Evolutionary conservation across 2,888 invertebrate genomes (phyloP), one percentile per base, ranked within the genome.

Genomic region (Drosophila birchii): DNA sequence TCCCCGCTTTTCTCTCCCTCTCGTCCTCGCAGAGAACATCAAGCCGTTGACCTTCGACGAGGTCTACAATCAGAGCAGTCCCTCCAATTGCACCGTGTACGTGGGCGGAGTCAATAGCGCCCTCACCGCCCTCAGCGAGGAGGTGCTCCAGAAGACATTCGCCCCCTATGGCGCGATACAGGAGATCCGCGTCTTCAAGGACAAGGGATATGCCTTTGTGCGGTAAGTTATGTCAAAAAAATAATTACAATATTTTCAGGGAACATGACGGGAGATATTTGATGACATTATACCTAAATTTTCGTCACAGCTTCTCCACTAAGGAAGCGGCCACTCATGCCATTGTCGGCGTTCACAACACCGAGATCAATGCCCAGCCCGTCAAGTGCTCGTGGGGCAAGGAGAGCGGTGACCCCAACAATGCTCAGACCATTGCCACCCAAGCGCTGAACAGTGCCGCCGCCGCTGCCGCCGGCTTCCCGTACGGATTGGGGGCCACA

Each of bases 311-410:
- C 93, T 99, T 99, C 94, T 97, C 98, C n/a, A 98, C 97, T 73
- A 99, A 99, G 93, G 99, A 99, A 93, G 97, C 98, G 69, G 99
- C 99, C 69, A 98, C 98, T 54, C 98, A 98, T 93, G 99, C 99
- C 76, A 99, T 99, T 81, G 98, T 98, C 57, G 97, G 98, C 4
- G 97, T 99, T 59, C 98, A 99, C 94, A 99, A 99, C 93, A 97
- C 97, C 7, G 98, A 99, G 91, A 96, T 99, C 82, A 97, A 97
- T 93, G 98, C 98, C 0, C 98, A 98, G 92, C 96, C 96, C 0
- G 98, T 99, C 60, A 99, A 99, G 93, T 99, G 99, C 93, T 99
- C 99, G 87, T 99, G 99, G 99, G 99, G 99, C 68, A 99, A 99
- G 93, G 99, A 99, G 93, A 97, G 98, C 29, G 97, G 97, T 4